Evolutionary conservation across 2,888 invertebrate species (phyloP).

Genomic region (Cephus pygmeus): DNA sequence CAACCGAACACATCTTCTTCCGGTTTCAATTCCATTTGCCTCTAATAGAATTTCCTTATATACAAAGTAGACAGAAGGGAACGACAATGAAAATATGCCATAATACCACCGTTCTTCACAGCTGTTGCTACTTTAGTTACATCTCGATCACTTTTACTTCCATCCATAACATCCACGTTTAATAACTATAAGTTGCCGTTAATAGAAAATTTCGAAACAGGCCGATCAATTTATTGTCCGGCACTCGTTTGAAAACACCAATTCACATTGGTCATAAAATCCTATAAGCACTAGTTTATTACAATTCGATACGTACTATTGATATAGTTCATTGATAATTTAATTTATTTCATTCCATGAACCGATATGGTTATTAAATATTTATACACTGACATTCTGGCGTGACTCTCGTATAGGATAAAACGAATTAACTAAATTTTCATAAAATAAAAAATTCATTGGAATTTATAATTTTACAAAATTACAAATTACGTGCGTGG

Average conservation of each 20-base stretch:
- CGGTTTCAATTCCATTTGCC: constrained; percentile 28
- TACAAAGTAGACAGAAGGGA: neutral
- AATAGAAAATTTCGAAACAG: neutral
- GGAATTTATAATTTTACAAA: neutral
- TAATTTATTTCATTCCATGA: too few relatives aligned
- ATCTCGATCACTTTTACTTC: neutral
- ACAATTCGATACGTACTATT: too few relatives aligned
- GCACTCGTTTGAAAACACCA: neutral
- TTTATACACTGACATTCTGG: neutral
- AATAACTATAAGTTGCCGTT: neutral
- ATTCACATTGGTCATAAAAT: neutral
- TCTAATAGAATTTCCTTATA: constrained; percentile 26
- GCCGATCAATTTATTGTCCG: neutral
- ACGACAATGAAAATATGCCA: neutral
- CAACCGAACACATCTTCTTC: constrained; percentile 19
- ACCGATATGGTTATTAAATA: neutral
- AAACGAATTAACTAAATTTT: neutral
- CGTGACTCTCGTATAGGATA: neutral
- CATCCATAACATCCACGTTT: neutral
- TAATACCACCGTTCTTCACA: neutral
- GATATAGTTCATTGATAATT: too few relatives aligned
- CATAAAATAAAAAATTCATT: neutral
- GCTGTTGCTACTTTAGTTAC: neutral
- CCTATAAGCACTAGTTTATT: too few relatives aligned
- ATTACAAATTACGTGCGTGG: neutral